A percentile compares a stretch with the other conserved stretches of the same genome.
Conservation (phyloP, 1,140 invertebrate genomes). For the Dolichoris vasculosae region DNA sequence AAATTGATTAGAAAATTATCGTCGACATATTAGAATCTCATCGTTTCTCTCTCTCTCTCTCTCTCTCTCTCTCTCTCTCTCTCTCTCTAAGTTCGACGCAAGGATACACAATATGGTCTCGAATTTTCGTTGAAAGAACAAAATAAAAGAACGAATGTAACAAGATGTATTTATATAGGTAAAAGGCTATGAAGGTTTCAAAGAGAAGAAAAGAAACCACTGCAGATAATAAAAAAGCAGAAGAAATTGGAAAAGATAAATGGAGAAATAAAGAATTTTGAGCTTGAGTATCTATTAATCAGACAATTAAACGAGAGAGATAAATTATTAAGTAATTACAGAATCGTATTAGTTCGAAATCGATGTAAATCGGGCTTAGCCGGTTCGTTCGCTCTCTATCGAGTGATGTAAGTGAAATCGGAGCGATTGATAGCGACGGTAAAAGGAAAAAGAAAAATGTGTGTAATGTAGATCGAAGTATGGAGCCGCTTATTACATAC, state of each 20-base stretch:
- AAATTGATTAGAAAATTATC: slow-evolving; percentile 43
- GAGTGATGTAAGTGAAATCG: slow-evolving; percentile 27
- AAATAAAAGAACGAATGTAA: no score
- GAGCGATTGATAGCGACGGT: slow-evolving; percentile 1
- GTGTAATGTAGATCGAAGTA: background rate
- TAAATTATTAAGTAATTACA: slow-evolving; percentile 39
- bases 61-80: no score
- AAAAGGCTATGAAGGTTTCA: background rate
- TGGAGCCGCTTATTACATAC: background rate
- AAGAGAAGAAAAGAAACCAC: background rate
- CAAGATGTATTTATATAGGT: background rate
- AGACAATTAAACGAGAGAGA: slow-evolving; percentile 44
- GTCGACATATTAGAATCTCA: background rate
- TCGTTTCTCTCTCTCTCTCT: background rate
- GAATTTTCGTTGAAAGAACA: background rate
- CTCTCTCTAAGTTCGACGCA: no score
- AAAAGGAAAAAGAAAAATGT: background rate
- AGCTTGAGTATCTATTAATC: slow-evolving; percentile 16
- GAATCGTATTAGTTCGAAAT: slow-evolving; percentile 21
- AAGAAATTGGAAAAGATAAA: background rate
- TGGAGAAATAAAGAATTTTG: background rate
- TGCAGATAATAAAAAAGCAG: background rate
- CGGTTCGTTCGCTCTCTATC: background rate
- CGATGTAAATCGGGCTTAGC: slow-evolving; percentile 31
- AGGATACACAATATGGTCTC: background rate